Conservation (phyloP, 2,113 vertebrate species). For the Laterallus jamaicensis region DNA sequence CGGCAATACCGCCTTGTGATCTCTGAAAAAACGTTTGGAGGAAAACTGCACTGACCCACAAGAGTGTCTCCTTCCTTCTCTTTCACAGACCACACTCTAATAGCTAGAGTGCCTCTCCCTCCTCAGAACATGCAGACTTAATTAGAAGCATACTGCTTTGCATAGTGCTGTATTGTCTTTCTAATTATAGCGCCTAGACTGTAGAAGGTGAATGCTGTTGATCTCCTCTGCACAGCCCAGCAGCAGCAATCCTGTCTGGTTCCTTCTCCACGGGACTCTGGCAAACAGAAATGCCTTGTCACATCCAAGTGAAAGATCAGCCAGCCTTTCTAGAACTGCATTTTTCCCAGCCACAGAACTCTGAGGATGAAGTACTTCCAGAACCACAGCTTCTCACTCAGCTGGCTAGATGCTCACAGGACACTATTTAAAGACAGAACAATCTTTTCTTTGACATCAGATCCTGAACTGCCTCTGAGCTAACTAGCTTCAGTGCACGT, state of each 20-base stretch:
- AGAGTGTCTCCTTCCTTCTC: background rate
- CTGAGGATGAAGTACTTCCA: background rate
- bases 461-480: background rate
- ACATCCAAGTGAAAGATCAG: background rate
- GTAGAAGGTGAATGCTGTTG: background rate
- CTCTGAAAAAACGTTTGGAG: background rate
- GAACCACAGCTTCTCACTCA: background rate
- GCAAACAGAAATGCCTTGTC: background rate
- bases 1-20: background rate
- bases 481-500: background rate
- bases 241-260: background rate
- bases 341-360: background rate
- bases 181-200: background rate
- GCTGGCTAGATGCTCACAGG: background rate
- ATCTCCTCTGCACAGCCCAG: background rate
- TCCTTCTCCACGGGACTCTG: background rate
- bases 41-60: background rate
- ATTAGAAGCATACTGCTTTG: background rate
- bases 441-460: background rate
- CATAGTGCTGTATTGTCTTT: background rate
- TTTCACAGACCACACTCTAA: background rate
- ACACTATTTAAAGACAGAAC: background rate
- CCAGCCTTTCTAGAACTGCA: background rate
- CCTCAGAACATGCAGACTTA: background rate
- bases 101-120: background rate